A percentile compares a stretch with the other conserved stretches of the same genome.
These are phyloP conservation scores for Albula glossodonta DNA, from an alignment of 2,113 vertebrate genomes.

Conservation along the genomic window DNA sequence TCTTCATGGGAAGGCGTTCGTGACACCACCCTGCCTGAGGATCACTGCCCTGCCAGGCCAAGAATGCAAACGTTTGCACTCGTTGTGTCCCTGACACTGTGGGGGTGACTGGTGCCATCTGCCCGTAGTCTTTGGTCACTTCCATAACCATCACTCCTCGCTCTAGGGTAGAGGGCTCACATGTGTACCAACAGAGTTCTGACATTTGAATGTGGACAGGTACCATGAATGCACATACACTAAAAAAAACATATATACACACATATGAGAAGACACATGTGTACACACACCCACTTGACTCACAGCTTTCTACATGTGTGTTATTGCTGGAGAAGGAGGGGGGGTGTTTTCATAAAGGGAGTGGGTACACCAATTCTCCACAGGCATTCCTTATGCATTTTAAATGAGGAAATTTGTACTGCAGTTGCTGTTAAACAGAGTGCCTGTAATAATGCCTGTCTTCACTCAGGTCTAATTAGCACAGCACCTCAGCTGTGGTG, in stretches of 20 bases:
- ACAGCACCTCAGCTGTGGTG: not conserved
- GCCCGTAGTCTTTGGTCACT: not conserved
- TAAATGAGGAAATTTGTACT: not conserved
- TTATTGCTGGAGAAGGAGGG: slow-evolving; percentile 33
- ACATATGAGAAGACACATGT: not conserved
- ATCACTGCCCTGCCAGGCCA: slow-evolving; percentile 64
- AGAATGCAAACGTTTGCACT: slow-evolving; percentile 52
- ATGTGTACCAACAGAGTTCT: too few relatives aligned
- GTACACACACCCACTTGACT: not conserved
- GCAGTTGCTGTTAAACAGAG: slow-evolving; percentile 33
- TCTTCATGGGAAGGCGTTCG: slow-evolving; percentile 54
- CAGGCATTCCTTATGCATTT: not conserved
- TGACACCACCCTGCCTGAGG: slow-evolving; percentile 58
- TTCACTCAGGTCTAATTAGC: not conserved
- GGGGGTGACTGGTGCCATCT: slow-evolving; percentile 35
- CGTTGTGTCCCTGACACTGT: slow-evolving; percentile 38
- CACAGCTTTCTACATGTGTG: not conserved
- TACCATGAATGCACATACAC: not conserved
- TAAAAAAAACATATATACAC: not conserved
- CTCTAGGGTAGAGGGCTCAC: too few relatives aligned
- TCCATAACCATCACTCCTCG: not conserved
- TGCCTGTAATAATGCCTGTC: not conserved
- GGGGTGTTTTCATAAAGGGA: slow-evolving; percentile 53
- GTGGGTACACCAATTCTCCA: not conserved
- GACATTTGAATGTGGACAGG: not conserved